Evolutionary conservation across 2,113 vertebrate genomes (phyloP).

Genomic region (Zonotrichia leucophrys): DNA sequence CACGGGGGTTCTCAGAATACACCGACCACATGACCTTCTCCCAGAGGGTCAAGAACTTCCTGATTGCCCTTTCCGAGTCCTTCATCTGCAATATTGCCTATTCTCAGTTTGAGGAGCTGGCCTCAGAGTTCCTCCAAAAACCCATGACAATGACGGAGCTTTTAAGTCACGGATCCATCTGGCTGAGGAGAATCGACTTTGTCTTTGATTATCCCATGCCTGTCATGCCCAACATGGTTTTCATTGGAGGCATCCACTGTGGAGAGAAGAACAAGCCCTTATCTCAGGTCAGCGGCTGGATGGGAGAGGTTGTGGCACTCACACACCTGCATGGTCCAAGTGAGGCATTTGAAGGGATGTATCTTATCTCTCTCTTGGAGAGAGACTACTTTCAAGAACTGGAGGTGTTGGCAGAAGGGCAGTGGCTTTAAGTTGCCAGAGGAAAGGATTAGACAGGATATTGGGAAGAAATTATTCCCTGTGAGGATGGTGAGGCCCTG

Average conservation of each 20-base stretch:
- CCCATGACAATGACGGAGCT: constrained; percentile 73
- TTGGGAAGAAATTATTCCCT: background rate
- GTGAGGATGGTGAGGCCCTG: no score
- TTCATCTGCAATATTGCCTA: constrained; percentile 65
- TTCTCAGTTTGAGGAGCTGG: constrained; percentile 69
- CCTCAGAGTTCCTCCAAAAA: constrained; percentile 72
- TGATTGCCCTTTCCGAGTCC: constrained; percentile 58
- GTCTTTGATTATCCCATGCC: constrained; percentile 81
- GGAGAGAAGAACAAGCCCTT: background rate
- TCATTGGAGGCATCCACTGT: constrained; percentile 79
- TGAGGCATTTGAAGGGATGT: background rate
- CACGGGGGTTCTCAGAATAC: constrained; percentile 37
- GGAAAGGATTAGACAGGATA: background rate
- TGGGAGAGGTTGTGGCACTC: background rate
- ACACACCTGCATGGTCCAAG: background rate
- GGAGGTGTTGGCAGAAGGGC: background rate
- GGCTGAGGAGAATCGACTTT: constrained; percentile 83
- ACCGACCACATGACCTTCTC: constrained; percentile 78
- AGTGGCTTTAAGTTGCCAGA: background rate
- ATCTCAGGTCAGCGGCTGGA: constrained; percentile 63
- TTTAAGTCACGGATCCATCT: constrained; percentile 72
- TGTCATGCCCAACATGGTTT: constrained; percentile 81
- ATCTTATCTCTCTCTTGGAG: background rate
- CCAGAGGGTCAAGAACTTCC: constrained; percentile 79
- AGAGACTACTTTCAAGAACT: background rate